Percentiles rank a stretch among this genome's conserved stretches.
Evolutionary conservation across 2,113 vertebrate genomes (phyloP).

Genomic region (Gracilinanus agilis): DNA sequence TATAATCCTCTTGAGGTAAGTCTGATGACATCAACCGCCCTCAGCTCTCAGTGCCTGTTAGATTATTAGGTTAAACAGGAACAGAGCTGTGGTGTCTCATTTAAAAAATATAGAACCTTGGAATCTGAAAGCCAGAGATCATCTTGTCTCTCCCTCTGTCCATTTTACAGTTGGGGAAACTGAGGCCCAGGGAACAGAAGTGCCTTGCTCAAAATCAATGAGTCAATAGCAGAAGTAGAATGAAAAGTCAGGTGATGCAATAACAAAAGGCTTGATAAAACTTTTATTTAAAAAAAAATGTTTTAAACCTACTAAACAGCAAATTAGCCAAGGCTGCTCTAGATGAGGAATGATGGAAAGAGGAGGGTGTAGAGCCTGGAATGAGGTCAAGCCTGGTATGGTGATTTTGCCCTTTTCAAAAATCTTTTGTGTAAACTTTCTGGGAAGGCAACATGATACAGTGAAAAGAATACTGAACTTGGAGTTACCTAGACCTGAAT

Average conservation of each 20-base stretch:
- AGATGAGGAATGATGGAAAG: background rate
- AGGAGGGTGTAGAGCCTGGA: background rate
- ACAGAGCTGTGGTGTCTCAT: background rate
- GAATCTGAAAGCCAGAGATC: background rate
- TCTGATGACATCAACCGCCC: background rate
- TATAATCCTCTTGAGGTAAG: background rate
- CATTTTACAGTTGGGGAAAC: background rate
- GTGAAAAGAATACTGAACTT: background rate
- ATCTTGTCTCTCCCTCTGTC: background rate
- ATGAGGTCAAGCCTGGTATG: background rate
- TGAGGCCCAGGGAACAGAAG: background rate
- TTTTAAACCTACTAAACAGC: background rate
- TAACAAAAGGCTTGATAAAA: background rate
- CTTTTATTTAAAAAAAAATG: background rate
- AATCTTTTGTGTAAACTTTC: background rate
- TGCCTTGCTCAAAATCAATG: background rate
- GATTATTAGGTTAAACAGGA: background rate
- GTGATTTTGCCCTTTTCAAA: background rate
- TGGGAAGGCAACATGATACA: background rate
- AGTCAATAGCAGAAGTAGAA: background rate
- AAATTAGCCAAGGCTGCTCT: background rate
- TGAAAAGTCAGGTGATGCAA: background rate
- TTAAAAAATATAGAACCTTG: background rate
- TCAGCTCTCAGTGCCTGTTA: background rate
- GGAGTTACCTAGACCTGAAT: background rate